These are phyloP conservation scores for Numenius arquata DNA, from an alignment of 2,113 vertebrate species.

Conservation along the genomic window DNA sequence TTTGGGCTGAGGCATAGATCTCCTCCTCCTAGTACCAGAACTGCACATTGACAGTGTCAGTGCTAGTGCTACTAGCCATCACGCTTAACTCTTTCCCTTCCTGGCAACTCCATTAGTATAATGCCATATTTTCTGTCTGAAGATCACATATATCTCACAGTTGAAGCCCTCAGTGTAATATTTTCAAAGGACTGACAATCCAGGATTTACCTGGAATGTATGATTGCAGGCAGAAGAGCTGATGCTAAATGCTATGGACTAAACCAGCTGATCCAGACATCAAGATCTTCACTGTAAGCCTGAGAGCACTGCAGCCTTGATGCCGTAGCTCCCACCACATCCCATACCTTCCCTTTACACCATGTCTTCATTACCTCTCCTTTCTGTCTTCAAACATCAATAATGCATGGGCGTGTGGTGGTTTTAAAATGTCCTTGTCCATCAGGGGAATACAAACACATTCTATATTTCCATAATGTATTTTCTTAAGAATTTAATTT, in stretches of 20 bases:
- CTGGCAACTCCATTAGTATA: not conserved
- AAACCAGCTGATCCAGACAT: not conserved
- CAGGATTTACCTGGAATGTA: not conserved
- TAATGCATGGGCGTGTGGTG: rapidly evolving
- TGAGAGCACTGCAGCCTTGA: not conserved
- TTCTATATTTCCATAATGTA: not conserved
- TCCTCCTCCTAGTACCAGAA: not conserved
- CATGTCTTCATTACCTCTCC: not conserved
- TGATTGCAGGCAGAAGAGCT: not conserved
- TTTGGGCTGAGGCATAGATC: not conserved
- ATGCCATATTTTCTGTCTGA: not conserved
- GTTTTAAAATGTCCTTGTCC: not conserved
- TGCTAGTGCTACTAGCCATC: not conserved
- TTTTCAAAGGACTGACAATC: not conserved
- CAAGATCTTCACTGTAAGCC: not conserved
- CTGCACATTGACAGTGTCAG: not conserved
- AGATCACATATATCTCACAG: not conserved
- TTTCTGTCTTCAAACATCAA: not conserved
- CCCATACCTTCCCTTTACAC: not conserved
- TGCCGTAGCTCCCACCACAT: not conserved
- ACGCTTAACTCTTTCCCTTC: not conserved
- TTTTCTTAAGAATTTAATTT: not conserved
- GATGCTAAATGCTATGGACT: not conserved
- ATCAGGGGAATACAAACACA: not conserved
- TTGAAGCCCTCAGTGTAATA: not conserved